Evolutionary conservation across 2,797 vertebrate species (phyloP).

Genomic region (Somateria mollissima): DNA sequence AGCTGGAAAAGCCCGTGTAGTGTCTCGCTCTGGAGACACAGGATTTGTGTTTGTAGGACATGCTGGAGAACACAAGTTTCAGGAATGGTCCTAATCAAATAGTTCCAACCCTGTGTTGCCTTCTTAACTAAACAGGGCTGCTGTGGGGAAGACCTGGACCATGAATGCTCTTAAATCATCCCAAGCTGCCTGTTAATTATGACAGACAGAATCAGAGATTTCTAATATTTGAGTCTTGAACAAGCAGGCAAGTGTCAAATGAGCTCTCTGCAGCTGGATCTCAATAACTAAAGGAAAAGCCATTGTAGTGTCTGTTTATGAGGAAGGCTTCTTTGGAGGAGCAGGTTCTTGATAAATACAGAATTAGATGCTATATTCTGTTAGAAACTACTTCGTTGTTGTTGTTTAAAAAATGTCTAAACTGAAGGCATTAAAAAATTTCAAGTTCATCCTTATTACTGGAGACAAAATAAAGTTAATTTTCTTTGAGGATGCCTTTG

Average conservation of each 20-base stretch:
- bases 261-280: background rate
- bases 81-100: background rate
- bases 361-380: background rate
- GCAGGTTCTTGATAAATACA: background rate
- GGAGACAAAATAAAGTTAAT: background rate
- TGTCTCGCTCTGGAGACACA: background rate
- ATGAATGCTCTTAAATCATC: background rate
- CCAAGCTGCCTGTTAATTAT: fast-evolving
- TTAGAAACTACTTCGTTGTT: background rate
- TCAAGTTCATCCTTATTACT: background rate
- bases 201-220: background rate
- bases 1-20: background rate
- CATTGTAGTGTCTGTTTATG: background rate
- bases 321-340: background rate
- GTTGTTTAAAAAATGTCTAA: background rate
- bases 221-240: background rate
- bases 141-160: background rate
- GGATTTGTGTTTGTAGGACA: background rate
- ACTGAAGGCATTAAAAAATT: background rate
- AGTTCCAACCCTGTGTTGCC: background rate
- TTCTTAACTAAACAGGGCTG: background rate
- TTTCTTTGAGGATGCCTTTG: background rate
- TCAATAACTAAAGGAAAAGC: background rate
- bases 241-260: background rate
- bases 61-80: background rate